These are phyloP conservation scores for Lepisosteus oculatus DNA, from an alignment of 2,113 vertebrate species.

Conservation along the genomic window DNA sequence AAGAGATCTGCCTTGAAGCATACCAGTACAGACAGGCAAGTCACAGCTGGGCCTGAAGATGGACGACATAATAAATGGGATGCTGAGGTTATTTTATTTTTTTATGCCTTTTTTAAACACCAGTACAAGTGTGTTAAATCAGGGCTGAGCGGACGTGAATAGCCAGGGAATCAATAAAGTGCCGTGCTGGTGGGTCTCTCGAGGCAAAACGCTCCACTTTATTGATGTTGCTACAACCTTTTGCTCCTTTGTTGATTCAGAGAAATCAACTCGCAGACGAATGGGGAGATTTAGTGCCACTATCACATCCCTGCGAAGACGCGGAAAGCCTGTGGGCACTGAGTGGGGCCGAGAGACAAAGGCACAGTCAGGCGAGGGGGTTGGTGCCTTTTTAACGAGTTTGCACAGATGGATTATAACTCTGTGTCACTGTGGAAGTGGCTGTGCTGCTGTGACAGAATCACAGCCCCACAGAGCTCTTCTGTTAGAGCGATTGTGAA, in stretches of 20 bases:
- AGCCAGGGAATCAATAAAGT: conserved; percentile 4
- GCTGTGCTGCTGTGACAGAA: conserved; percentile 15
- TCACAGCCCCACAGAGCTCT: not conserved
- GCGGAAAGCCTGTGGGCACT: not conserved
- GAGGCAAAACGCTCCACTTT: not conserved
- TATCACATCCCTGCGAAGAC: not conserved
- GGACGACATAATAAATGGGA: not conserved
- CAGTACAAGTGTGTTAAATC: conserved; percentile 14
- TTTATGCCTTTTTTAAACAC: conserved; percentile 12
- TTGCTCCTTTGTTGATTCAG: not conserved
- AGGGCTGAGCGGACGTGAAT: conserved; percentile 12
- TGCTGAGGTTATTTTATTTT: conserved; percentile 8
- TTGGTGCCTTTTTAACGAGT: conserved; percentile 26
- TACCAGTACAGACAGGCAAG: not conserved
- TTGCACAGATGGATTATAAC: conserved; percentile 5
- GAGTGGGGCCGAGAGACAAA: too few relatives aligned
- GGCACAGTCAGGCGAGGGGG: not conserved
- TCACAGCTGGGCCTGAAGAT: not conserved
- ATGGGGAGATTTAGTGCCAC: conserved; percentile 3
- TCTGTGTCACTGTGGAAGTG: conserved; percentile 16
- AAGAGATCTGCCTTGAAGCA: not conserved
- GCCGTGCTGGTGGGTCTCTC: not conserved
- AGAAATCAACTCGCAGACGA: not conserved
- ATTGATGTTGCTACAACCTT: conserved; percentile 4
- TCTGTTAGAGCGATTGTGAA: too few relatives aligned